These are phyloP conservation scores for Thereva nobilitata DNA, from an alignment of 2,888 invertebrate species.

Conservation along the genomic window DNA sequence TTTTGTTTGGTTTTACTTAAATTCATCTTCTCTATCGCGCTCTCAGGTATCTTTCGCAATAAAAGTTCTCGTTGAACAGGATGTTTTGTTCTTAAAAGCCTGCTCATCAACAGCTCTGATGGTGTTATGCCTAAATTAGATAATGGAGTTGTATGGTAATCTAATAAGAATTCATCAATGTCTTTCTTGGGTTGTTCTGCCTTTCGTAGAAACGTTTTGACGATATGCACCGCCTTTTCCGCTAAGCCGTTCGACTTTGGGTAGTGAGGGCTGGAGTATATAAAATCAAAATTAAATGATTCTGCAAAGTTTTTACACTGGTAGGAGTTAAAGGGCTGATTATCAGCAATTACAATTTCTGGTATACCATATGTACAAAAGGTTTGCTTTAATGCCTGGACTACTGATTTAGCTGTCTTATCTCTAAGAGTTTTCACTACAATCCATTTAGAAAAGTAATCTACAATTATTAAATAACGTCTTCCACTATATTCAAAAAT, in stretches of 20 bases:
- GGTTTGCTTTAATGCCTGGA: not conserved
- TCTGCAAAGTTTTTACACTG: not conserved
- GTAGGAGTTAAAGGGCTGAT: not conserved
- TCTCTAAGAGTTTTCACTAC: not conserved
- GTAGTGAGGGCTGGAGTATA: slow-evolving; percentile 23
- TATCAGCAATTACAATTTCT: not conserved
- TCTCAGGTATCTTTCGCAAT: not conserved
- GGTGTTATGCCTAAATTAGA: no score
- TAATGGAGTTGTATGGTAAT: not conserved
- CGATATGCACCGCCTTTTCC: slow-evolving; percentile 40
- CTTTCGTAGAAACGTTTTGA: not conserved
- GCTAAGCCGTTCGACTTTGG: slow-evolving; percentile 45
- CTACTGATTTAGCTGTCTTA: not conserved
- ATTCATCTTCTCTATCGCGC: not conserved
- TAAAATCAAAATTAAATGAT: not conserved
- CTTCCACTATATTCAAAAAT: no score
- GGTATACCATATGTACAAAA: not conserved
- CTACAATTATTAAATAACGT: no score
- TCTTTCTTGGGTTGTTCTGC: no score
- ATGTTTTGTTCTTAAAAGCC: not conserved
- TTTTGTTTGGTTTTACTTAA: not conserved
- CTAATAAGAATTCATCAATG: not conserved
- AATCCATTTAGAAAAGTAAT: no score
- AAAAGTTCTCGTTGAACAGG: not conserved
- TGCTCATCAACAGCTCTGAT: not conserved